Evolutionary conservation across 2,888 invertebrate genomes (phyloP).

Genomic region (Drosophila helvetica): DNA sequence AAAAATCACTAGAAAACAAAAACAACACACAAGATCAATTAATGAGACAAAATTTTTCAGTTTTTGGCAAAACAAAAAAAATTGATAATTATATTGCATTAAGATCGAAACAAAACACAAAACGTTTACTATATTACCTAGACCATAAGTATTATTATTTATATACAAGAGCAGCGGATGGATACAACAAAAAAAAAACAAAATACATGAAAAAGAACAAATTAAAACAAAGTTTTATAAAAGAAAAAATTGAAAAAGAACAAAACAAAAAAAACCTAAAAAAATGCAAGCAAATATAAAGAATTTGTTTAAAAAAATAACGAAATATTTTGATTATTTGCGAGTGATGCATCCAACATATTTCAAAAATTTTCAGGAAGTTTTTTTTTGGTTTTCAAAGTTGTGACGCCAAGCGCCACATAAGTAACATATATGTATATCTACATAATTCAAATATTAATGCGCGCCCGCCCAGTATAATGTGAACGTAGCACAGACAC

Average conservation of each 20-base stretch:
- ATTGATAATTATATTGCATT: slow-evolving; percentile 4
- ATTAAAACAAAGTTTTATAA: slow-evolving; percentile 82
- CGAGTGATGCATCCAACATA: background rate
- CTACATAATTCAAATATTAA: background rate
- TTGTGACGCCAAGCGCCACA: too few species aligned
- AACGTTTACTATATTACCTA: slow-evolving; percentile 77
- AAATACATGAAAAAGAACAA: slow-evolving; percentile 70
- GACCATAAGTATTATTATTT: slow-evolving; percentile 82
- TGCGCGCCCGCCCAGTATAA: too few species aligned
- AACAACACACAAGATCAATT: slow-evolving; percentile 36
- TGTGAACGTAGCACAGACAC: too few species aligned
- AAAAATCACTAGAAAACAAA: slow-evolving; percentile 23
- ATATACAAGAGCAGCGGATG: slow-evolving; percentile 72
- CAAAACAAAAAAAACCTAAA: slow-evolving; percentile 59
- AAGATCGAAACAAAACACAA: slow-evolving; percentile 45
- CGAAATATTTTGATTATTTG: background rate
- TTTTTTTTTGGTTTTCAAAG: background rate
- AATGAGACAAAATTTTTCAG: slow-evolving; percentile 11
- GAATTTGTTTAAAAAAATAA: slow-evolving; percentile 77
- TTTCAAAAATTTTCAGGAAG: slow-evolving; percentile 2
- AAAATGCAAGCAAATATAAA: slow-evolving; percentile 75
- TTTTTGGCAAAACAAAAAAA: slow-evolving; percentile 31
- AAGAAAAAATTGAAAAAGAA: slow-evolving; percentile 58
- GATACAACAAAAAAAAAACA: slow-evolving; percentile 57
- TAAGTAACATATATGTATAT: too few species aligned